phyloP scores from a whole-genome alignment of 2,797 vertebrate genomes.

The Gallinago solitaria region DNA sequence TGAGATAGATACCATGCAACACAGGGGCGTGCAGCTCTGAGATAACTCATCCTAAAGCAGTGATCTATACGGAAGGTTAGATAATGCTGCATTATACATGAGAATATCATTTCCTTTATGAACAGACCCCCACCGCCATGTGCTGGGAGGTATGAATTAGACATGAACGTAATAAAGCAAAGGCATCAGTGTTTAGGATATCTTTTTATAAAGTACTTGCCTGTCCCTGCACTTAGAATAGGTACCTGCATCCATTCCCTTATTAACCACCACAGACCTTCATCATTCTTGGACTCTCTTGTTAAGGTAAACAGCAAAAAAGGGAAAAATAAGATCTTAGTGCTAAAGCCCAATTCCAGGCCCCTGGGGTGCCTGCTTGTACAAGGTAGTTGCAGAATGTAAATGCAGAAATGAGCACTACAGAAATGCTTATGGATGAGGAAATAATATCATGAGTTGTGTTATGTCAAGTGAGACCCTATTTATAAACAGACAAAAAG shows the following conservation, averaged over 20 bases:
- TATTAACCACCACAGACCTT: background rate
- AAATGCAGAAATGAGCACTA: constrained; percentile 35
- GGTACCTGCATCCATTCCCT: background rate
- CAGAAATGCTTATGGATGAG: constrained; percentile 56
- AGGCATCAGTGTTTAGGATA: background rate
- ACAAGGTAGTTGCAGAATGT: constrained; percentile 14
- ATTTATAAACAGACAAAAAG: constrained; percentile 65
- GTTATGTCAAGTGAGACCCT: constrained; percentile 53
- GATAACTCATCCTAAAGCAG: background rate
- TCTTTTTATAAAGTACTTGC: background rate
- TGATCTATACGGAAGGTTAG: constrained; percentile 21
- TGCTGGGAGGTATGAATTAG: constrained; percentile 29
- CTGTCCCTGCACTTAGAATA: background rate
- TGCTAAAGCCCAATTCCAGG: constrained; percentile 5
- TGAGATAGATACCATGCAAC: background rate
- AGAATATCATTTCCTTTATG: background rate
- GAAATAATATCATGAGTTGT: constrained; percentile 49
- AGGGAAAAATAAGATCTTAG: background rate
- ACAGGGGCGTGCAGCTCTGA: background rate
- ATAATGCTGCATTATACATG: constrained; percentile 49
- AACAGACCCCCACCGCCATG: constrained; percentile 2
- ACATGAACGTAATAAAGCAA: constrained; percentile 33
- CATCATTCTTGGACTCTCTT: background rate
- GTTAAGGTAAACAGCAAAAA: background rate
- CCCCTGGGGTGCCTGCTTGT: constrained; percentile 3